Evolutionary conservation across 1,140 invertebrate species (phyloP).

Genomic region (Patella vulgata): DNA sequence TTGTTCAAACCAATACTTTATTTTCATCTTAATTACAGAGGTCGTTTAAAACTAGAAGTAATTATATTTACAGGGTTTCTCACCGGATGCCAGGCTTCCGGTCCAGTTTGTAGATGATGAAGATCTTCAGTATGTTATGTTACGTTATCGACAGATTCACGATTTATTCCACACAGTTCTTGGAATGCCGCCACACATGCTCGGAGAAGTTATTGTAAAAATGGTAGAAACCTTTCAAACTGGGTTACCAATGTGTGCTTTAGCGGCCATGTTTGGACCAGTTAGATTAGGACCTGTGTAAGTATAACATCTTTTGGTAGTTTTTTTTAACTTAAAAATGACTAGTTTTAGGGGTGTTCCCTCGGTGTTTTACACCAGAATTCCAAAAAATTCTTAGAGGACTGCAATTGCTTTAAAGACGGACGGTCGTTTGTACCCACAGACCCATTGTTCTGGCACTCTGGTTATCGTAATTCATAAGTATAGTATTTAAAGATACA

Average conservation of each 20-base stretch:
- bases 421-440: no score
- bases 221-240: constrained; percentile 91
- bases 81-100: constrained; percentile 86
- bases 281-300: constrained; percentile 76
- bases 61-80: constrained; percentile 78
- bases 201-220: constrained; percentile 90
- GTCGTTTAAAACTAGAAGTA: no score
- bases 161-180: constrained; percentile 93
- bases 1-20: no score
- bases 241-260: constrained; percentile 67
- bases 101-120: constrained; percentile 93
- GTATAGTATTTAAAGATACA: no score
- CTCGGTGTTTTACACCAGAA: no score
- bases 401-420: no score
- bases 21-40: no score
- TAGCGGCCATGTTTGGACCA: constrained; percentile 66
- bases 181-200: constrained; percentile 95
- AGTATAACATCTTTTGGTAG: constrained; percentile 48
- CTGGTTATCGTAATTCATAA: no score
- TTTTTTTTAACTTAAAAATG: no score
- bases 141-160: constrained; percentile 95
- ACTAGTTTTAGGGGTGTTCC: no score
- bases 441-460: no score
- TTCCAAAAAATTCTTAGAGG: no score
- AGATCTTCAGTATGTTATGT: constrained; percentile 95